Evolutionary conservation across 2,888 invertebrate species (phyloP).

Genomic region (Xestia sexstrigata): DNA sequence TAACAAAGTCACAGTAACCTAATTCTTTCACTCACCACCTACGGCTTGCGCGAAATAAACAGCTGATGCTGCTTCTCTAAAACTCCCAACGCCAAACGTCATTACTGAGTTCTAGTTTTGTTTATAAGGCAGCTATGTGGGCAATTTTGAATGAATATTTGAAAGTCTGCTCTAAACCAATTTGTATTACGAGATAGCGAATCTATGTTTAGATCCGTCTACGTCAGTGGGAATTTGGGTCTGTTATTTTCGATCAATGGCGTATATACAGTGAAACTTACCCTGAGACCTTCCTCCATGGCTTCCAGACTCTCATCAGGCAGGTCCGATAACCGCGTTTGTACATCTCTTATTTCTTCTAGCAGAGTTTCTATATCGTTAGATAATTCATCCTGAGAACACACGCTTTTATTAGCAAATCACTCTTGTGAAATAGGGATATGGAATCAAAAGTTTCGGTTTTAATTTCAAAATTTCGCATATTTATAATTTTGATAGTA

Average conservation of each 20-base stretch:
- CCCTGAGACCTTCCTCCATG: slow-evolving; percentile 94
- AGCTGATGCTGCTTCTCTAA: slow-evolving; percentile 23
- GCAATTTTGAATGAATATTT: slow-evolving; percentile 53
- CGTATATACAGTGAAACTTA: slow-evolving; percentile 86
- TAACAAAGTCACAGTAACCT: slow-evolving; percentile 17
- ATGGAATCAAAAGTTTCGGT: slow-evolving; percentile 66
- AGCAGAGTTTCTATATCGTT: slow-evolving; percentile 93
- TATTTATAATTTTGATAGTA: background rate
- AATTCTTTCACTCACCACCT: slow-evolving; percentile 22
- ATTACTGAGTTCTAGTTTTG: slow-evolving; percentile 82
- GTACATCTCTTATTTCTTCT: slow-evolving; percentile 92
- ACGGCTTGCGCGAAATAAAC: slow-evolving; percentile 6
- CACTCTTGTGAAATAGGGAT: slow-evolving; percentile 68
- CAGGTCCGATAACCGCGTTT: slow-evolving; percentile 92
- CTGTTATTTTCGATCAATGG: slow-evolving; percentile 72
- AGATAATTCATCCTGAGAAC: slow-evolving; percentile 91
- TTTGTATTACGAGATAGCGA: slow-evolving; percentile 60
- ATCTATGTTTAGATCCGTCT: slow-evolving; percentile 70
- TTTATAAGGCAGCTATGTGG: slow-evolving; percentile 73
- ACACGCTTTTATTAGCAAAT: slow-evolving; percentile 85
- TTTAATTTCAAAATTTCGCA: background rate
- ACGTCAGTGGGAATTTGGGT: slow-evolving; percentile 66
- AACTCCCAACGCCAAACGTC: slow-evolving; percentile 5
- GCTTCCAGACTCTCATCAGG: slow-evolving; percentile 93
- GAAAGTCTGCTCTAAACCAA: slow-evolving; percentile 41